Evolutionary conservation across 2,113 vertebrate species (phyloP), one percentile per base, ranked within the genome.

Genomic region (Actenoides lindsayi): DNA sequence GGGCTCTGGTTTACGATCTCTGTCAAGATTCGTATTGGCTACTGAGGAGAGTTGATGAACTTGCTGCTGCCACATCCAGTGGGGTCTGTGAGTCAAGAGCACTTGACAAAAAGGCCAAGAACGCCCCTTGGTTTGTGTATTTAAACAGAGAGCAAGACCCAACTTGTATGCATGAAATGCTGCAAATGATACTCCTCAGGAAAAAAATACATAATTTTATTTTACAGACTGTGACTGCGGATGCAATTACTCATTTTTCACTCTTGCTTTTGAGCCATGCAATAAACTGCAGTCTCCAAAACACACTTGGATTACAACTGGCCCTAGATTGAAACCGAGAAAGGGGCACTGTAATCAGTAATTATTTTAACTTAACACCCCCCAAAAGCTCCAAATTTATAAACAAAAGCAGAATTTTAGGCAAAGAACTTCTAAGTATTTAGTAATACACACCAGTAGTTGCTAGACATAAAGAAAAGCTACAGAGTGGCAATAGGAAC

Each of bases 91-190:
- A 57, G 39, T 33, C n/a, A 41, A 41, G 41, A 41, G 41, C 23
- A 2, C 41, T 17, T 23, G 1, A 5, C 25, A 6, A 30, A 25
- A n/a, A 13, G 44, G 42, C 42, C n/a, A 19, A 30, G 23, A 4
- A 8, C 24, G 2, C n/a, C 12, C 13, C 10, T 33, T 0, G 0
- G 2, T 30, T 64, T 35, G 5, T 21, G 4, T 3, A 5, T 44
- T 74, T 41, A 33, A 21, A 17, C 5, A 6, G 24, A 73, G 25
- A 89, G 16, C 15, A 8, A 65, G 37, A 16, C 2, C 6, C 33
- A 6, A 5, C 8, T 56, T 51, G 0, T 7, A 2, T 9, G 7
- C 5, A 3, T 48, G 68, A 77, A 39, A 12, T n/a, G 16, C 19
- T 74, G 35, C 39, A 44, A 51, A 20, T 23, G 2, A 21, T 17